These are phyloP conservation scores for Boulengeromyrus knoepffleri DNA, from an alignment of 2,113 vertebrate species.

Conservation along the genomic window DNA sequence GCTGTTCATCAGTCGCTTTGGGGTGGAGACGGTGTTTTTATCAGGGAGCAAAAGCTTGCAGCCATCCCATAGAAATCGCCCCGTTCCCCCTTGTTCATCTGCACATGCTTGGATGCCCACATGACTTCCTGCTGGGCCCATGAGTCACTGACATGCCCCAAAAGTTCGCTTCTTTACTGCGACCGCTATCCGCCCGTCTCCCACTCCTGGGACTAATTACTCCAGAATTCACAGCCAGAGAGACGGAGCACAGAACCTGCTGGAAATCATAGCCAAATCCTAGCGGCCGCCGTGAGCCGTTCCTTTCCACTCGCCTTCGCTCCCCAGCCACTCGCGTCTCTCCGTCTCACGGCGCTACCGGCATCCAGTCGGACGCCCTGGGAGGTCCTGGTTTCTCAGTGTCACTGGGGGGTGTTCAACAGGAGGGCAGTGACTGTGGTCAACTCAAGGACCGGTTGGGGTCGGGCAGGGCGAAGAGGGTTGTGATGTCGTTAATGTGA, in stretches of 20 bases:
- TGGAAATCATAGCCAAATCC: slow-evolving; percentile 25
- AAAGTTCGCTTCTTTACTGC: slow-evolving; percentile 19
- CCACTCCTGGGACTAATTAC: slow-evolving; percentile 29
- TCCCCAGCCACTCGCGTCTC: neutral
- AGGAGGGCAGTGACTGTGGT: neutral
- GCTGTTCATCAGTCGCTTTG: neutral
- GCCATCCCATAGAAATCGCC: neutral
- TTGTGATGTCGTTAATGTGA: slow-evolving; percentile 15
- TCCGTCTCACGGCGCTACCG: neutral
- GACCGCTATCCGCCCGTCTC: neutral
- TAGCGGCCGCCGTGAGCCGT: neutral
- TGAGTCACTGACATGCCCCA: neutral
- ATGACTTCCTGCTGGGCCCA: neutral
- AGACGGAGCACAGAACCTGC: neutral
- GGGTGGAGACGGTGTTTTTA: neutral
- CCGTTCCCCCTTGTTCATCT: neutral
- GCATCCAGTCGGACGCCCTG: neutral
- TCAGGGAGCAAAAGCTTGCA: neutral
- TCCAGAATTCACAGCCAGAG: slow-evolving; percentile 2
- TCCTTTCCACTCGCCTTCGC: neutral
- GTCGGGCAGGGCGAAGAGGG: neutral
- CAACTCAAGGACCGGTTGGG: neutral
- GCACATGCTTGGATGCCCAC: neutral
- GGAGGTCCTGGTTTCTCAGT: neutral
- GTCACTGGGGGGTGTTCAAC: neutral